Evolutionary conservation across 1,140 invertebrate genomes (phyloP), one percentile per base, ranked within the genome.

Genomic region (Drosophila setifemur): DNA sequence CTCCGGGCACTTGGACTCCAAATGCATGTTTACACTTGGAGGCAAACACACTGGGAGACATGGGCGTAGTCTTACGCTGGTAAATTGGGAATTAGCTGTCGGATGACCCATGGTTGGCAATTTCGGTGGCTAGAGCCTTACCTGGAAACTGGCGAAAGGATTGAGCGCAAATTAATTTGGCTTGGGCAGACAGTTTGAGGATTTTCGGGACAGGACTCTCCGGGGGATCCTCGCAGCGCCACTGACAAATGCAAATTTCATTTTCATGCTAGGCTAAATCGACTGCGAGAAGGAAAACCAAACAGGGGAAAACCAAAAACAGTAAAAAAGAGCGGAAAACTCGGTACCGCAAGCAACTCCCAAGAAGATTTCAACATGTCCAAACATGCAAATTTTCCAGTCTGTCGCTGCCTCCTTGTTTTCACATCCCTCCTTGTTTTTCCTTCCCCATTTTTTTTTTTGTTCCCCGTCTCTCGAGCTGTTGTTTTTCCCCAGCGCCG

Each of bases 381-480:
- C 81, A 87, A 85, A 76, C 81, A 86, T 86, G 82, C 82, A 86
- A 86, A 86, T 86, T 86, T 86, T 86, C 81, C 82, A 86, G 81
- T 87, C 81, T 86, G 81, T 86, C 81, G 81, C 81, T 86, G 81
- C 31, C 76, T 67, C 55, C 53, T 42, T 45, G 43, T 35, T 23
- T 43, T 23, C n/a, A n/a, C n/a, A n/a, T 54, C 23, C 50, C 35
- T 19, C 25, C 7, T 14, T 45, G 25, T 43, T 26, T 23, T 49
- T 31, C 39, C 19, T 21, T 31, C 33, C 52, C 16, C 19, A 45
- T 23, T 23, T 54, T 68, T 58, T n/a, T n/a, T n/a, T n/a, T n/a
- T n/a, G n/a, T n/a, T n/a, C n/a, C n/a, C n/a, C 33, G 53, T 37
- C 55, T 37, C 42, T 35, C 60, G 61, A 54, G 40, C 6, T 53